Evolutionary conservation across 2,113 vertebrate genomes (phyloP).

Genomic region (Lates calcarifer): DNA sequence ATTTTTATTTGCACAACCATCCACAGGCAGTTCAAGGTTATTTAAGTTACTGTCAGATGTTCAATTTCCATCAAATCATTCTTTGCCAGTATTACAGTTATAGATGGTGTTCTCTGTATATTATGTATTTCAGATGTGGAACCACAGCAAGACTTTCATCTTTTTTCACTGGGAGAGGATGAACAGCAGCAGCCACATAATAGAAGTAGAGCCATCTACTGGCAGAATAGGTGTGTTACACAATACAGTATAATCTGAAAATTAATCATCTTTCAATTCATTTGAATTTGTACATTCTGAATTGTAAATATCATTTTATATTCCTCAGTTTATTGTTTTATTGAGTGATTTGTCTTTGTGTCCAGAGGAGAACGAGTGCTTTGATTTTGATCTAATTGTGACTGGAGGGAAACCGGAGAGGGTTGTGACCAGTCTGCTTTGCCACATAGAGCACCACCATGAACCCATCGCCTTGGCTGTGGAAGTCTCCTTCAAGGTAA

Average conservation of each 20-base stretch:
- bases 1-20: constrained; percentile 84
- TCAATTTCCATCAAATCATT: background rate
- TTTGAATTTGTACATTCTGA: background rate
- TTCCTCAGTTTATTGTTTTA: background rate
- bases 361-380: constrained; percentile 85
- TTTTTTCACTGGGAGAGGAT: constrained; percentile 88
- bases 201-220: constrained; percentile 88
- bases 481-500: constrained; percentile 92
- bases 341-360: background rate
- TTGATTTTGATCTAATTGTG: constrained; percentile 86
- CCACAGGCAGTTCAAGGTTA: constrained; percentile 90
- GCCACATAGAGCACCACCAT: constrained; percentile 81
- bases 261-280: background rate
- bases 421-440: constrained; percentile 81
- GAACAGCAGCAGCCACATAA: constrained; percentile 74
- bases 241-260: background rate
- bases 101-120: background rate
- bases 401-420: constrained; percentile 85
- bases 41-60: background rate
- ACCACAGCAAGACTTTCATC: constrained; percentile 90
- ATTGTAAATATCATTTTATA: background rate
- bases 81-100: background rate
- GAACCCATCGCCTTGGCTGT: constrained; percentile 85
- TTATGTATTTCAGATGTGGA: constrained; percentile 91
- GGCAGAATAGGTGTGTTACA: constrained; percentile 81